Evolutionary conservation across 2,888 invertebrate species (phyloP), one percentile per base, ranked within the genome.

Genomic region (Dendrolimus pini): DNA sequence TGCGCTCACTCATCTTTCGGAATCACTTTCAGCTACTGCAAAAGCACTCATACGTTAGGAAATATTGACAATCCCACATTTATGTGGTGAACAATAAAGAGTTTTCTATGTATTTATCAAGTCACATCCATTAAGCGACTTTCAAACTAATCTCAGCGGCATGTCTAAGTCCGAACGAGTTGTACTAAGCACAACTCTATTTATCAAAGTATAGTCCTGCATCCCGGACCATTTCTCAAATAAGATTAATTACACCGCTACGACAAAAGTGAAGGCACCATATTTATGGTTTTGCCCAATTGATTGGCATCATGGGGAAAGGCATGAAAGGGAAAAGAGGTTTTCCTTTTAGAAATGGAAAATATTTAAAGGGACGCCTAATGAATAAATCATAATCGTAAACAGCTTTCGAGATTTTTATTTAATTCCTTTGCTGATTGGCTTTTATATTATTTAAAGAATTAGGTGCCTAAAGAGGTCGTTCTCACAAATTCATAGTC

Each of bases 181-280:
- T 77, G 78, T 81, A 75, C 77, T 79, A 74, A 79, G 83, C 82
- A 84, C 81, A 81, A 83, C 84, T 84, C 85, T 82, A 87, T 87
- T 87, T 82, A 85, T 87, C 87, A 86, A 83, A 80, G 82, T 83
- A 87, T 85, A 81, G 82, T 75, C 69, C 78, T 82, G 83, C 82
- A 84, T 82, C 76, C 68, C 70, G 61, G 66, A 63, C 78, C 82
- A 83, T 85, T 86, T 85, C 80, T 84, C 84, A 84, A 77, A 74
- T 71, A 79, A 84, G 86, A 87, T 87, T 86, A 85, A 87, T 87
- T 87, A 82, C 73, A 52, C 59, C 62, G 63, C 65, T 65, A 77
- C 78, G 81, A 78, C 78, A 79, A 77, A 77, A 80, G 69, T 77
- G 77, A 76, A 74, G 69, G 71, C 66, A 58, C 69, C 70, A 70